phyloP scores from a whole-genome alignment of 2,797 vertebrate species.

The Spheniscus humboldti region DNA sequence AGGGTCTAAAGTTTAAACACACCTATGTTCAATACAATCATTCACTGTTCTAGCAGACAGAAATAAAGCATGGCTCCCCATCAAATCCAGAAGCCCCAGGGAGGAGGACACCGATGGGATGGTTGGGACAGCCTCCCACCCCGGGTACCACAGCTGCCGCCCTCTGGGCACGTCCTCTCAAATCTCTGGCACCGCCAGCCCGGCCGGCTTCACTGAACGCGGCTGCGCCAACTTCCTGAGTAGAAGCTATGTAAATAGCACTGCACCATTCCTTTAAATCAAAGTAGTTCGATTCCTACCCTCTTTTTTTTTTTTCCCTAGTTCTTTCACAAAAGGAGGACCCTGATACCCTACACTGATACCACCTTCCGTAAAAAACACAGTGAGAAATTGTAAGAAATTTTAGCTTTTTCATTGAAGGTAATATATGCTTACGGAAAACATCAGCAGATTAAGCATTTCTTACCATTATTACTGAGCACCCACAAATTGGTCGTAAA shows the following conservation, averaged over 20 bases:
- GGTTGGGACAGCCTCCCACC: neutral
- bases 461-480: neutral
- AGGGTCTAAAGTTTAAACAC: neutral
- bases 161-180: neutral
- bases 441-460: neutral
- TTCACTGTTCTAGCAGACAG: neutral
- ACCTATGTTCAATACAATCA: no score
- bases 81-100: neutral
- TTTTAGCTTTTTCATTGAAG: neutral
- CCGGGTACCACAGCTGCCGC: accelerated
- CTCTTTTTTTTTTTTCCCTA: neutral
- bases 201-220: neutral
- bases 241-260: neutral
- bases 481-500: neutral
- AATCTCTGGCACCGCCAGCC: neutral
- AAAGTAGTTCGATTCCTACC: neutral
- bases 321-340: neutral
- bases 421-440: neutral
- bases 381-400: neutral
- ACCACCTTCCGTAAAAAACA: neutral
- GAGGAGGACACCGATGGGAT: no score
- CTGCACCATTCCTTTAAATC: neutral
- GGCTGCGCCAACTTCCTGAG: neutral
- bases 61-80: neutral
- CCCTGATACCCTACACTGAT: neutral